Base-by-base conservation (phyloP, 2,888 invertebrate species). In the Acanthopleura granulata region DNA sequence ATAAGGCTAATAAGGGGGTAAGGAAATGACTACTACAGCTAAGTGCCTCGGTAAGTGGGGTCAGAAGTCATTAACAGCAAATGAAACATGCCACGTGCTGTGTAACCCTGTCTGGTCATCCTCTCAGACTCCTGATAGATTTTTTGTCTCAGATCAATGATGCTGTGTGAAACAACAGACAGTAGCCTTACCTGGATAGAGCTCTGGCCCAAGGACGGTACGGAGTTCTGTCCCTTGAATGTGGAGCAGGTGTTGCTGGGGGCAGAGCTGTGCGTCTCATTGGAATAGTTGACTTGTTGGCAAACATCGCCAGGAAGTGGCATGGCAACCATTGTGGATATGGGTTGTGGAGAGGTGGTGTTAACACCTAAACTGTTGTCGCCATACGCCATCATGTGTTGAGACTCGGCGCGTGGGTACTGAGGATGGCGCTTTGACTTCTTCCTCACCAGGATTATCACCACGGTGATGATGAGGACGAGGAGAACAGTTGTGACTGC, bases 211-310 rank as follows among this genome's bases (percentile, higher is more conserved):
- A 66, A 16, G 25, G 27, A 27, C 25, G 66, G 25, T 22, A 66
- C 6, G 29, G 66, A 66, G 66, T 66, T 66, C 25, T 66, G 12
- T 66, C 66, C 66, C 66, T 66, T 66, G 66, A 66, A 66, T 66
- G 66, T 66, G 6, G 66, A 27, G 25, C 18, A 66, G 22, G 66
- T 66, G 14, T 22, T 66, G 29, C 29, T 66, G 14, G 66, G 66
- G 25, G 25, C 25, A 25, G 66, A 27, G 22, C 6, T 66, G 29
- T 27, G 25, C 25, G 66, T 16, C 29, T 66, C 66, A 25, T 22
- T 66, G 29, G 66, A 66, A 27, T 22, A 66, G 66, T 66, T 66
- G 27, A 27, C 66, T 27, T 66, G 66, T 6, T 27, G 22, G 6
- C 4, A 27, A 25, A 66, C 25, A 66, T 66, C 66, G 16, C 66